Evolutionary conservation across 2,888 invertebrate genomes (phyloP).

Genomic region (Anoncus sp.): DNA sequence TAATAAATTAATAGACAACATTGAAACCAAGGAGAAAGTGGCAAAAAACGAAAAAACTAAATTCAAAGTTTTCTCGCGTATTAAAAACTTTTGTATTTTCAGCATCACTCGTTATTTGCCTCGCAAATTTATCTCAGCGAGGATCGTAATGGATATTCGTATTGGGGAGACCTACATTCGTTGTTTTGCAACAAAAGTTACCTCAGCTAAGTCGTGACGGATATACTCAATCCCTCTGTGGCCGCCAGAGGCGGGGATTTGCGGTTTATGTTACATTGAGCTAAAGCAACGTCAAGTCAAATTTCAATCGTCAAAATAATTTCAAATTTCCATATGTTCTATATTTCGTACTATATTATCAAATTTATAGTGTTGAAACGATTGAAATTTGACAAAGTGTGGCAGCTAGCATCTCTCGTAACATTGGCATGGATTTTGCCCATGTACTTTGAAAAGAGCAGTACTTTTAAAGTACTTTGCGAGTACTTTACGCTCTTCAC

Average conservation of each 20-base stretch:
- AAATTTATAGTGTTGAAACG: too few species aligned
- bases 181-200: conserved; percentile 24
- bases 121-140: conserved; percentile 1
- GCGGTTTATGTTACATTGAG: too few species aligned
- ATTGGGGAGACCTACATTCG: neutral
- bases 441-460: neutral
- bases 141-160: conserved; percentile 5
- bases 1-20: too few species aligned
- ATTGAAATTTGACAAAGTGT: too few species aligned
- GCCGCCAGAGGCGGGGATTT: too few species aligned
- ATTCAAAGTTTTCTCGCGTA: conserved; percentile 1
- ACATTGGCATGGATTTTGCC: too few species aligned
- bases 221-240: conserved; percentile 11
- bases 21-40: too few species aligned
- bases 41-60: neutral
- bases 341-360: too few species aligned
- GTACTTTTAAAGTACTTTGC: neutral
- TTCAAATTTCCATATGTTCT: too few species aligned
- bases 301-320: too few species aligned
- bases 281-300: too few species aligned
- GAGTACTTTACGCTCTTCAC: neutral
- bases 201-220: conserved; percentile 20
- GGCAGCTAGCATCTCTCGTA: too few species aligned
- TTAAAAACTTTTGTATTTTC: conserved; percentile 22
- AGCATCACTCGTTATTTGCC: conserved; percentile 32